Evolutionary conservation across 2,888 invertebrate genomes (phyloP), one percentile per base, ranked within the genome.

Genomic region (Nyleta sp.): DNA sequence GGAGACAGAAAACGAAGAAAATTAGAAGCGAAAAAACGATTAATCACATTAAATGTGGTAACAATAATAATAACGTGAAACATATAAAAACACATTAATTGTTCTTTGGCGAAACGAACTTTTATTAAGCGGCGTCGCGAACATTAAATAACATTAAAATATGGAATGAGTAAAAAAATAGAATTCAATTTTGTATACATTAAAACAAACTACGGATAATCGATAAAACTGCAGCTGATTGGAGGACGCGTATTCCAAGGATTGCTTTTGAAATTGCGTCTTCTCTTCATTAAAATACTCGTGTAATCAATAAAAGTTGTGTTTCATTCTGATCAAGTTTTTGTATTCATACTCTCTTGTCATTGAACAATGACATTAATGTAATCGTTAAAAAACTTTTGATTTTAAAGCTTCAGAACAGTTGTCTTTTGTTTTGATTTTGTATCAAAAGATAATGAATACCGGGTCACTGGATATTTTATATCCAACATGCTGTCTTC

Each of bases 121-220:
- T 53, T 33, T n/a, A 64, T 28, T n/a, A 64, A 15, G 15, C 31
- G 11, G 24, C 28, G 40, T 52, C 22, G 15, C 17, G 24, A 55
- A 65, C 28, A 46, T 42, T 35, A 55, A 65, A 46, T 55, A 44
- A 46, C 20, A 44, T 22, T 55, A 67, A 53, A 62, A 70, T 22
- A 52, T 22, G 40, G 13, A 13, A 35, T 20, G n/a, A 7, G 13
- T 67, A 33, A 7, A 53, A 68, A 50, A 68, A 57, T 46, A 57
- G 15, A 46, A 48, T 68, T 28, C n/a, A 46, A 48, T 22, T 24
- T 44, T 53, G 17, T 53, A 10, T 28, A 20, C 38, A 38, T 48
- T 62, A 62, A 62, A 62, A 48, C 31, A 24, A 38, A 24, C 0
- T 13, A 20, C 20, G 44, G 13, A 44, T 10, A 7, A 57, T 6